Base-by-base conservation (phyloP, 2,888 invertebrate species). In the Calephelis perditalis region DNA sequence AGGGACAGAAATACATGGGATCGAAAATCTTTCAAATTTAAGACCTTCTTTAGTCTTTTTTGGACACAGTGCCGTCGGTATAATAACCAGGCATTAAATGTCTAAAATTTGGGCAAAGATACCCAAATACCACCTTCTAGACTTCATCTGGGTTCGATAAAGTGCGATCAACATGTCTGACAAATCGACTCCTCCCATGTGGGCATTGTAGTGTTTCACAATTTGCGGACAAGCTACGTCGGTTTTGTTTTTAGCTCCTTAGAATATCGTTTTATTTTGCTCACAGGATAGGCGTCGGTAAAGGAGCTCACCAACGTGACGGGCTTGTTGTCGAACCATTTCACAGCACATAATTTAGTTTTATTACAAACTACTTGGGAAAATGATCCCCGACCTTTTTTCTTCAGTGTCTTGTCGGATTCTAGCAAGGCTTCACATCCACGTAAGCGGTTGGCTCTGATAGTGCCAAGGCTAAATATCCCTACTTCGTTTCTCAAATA, bases 181-280 rank as follows among this genome's bases (percentile, higher is more conserved):
- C 52, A 68, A 60, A 60, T 68, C 68, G 7, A 70, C 69, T 56
- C 69, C 70, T 43, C 68, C 68, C 70, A 70, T 68, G 49, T 70
- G 67, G 11, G 64, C 64, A 62, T 71, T 72, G 55, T 70, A 69
- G 36, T 69, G 61, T 59, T 64, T 65, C 7, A 71, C 69, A 4
- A 72, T 55, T 56, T 68, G 57, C n/a, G 71, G 68, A 43, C 69
- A 70, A 40, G 44, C 8, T 59, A 68, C 37, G 56, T 67, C 63
- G 2, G 67, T 57, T 35, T 54, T 58, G 58, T 8, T 63, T 62
- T 62, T 10, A 63, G 43, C 37, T 67, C 64, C 61, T 68, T 67
- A 56, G 62, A 59, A 58, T 62, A 65, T 47, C 69, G 47, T 60
- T 65, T 67, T 15, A 66, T 62, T 40, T 67, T 64, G 12, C 63